phyloP scores from a whole-genome alignment of 1,140 invertebrate species.

The Drosophila pallidifrons region DNA sequence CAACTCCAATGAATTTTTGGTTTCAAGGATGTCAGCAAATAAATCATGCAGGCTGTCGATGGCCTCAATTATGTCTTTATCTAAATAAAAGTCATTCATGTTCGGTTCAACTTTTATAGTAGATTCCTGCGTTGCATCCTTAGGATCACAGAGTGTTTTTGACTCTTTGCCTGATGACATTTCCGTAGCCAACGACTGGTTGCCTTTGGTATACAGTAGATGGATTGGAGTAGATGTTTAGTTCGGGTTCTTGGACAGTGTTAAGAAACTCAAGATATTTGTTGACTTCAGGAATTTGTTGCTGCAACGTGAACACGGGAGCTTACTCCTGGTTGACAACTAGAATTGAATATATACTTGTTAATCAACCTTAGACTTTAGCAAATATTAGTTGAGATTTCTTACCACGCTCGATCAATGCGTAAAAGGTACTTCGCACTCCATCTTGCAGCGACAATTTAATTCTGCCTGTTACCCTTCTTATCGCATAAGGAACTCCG shows the following conservation, averaged over 20 bases:
- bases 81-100: neutral
- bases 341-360: slow-evolving; percentile 7
- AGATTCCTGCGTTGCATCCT: neutral
- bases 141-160: too few relatives aligned
- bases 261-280: slow-evolving; percentile 27
- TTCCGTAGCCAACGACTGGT: too few relatives aligned
- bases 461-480: neutral
- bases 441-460: slow-evolving; percentile 37
- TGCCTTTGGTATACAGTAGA: slow-evolving; percentile 37
- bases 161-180: too few relatives aligned
- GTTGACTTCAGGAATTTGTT: slow-evolving; percentile 25
- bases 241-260: neutral
- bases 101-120: neutral
- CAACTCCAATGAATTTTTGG: neutral
- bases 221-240: slow-evolving; percentile 37
- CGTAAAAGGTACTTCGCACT: slow-evolving; percentile 22
- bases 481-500: too few relatives aligned
- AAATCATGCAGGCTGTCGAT: neutral
- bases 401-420: slow-evolving; percentile 43
- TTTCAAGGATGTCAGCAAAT: neutral
- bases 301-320: slow-evolving; percentile 31
- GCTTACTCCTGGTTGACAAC: slow-evolving; percentile 5
- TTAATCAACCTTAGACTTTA: neutral
- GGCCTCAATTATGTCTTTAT: neutral
- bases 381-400: neutral